Percentiles rank a stretch among this genome's conserved stretches.
Conservation (phyloP, 2,888 invertebrate genomes). For the Epiblema foenella region DNA sequence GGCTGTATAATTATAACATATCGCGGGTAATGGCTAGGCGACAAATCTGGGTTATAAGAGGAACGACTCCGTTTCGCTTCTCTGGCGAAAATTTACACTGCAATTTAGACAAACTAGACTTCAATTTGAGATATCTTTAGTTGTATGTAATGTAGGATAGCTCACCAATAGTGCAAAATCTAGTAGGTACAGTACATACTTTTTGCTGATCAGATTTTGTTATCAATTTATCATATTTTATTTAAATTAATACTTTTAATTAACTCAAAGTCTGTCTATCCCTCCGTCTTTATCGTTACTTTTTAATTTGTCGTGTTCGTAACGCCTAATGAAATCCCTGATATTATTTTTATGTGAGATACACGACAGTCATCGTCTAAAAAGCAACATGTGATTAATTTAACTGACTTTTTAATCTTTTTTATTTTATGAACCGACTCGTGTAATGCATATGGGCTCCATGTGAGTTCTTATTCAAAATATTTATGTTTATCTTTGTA, state of each 20-base stretch:
- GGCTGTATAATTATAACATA: conserved; percentile 17
- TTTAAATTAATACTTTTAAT: conserved; percentile 1
- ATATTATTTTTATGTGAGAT: conserved; percentile 19
- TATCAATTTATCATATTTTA: too few relatives aligned
- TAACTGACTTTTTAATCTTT: conserved; percentile 27
- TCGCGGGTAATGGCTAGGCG: conserved; percentile 11
- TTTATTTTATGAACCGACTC: conserved; percentile 3
- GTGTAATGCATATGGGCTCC: conserved; percentile 28
- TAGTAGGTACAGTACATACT: too few relatives aligned
- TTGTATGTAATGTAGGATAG: not conserved
- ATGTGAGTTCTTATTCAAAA: conserved; percentile 32
- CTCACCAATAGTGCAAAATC: too few relatives aligned
- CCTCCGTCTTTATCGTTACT: conserved; percentile 3
- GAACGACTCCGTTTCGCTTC: conserved; percentile 1
- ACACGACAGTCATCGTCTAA: conserved; percentile 28
- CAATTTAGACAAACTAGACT: conserved; percentile 16
- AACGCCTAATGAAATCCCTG: conserved; percentile 27
- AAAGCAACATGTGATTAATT: conserved; percentile 31
- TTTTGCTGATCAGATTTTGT: too few relatives aligned
- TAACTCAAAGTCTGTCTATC: conserved; percentile 9
- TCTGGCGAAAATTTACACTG: conserved; percentile 27
- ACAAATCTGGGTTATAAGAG: conserved; percentile 14
- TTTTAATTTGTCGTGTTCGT: conserved; percentile 11
- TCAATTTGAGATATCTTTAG: not conserved
- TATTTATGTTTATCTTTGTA: conserved; percentile 4